Conservation (phyloP, 2,797 vertebrate species). For the Acrossocheilus fasciatus region DNA sequence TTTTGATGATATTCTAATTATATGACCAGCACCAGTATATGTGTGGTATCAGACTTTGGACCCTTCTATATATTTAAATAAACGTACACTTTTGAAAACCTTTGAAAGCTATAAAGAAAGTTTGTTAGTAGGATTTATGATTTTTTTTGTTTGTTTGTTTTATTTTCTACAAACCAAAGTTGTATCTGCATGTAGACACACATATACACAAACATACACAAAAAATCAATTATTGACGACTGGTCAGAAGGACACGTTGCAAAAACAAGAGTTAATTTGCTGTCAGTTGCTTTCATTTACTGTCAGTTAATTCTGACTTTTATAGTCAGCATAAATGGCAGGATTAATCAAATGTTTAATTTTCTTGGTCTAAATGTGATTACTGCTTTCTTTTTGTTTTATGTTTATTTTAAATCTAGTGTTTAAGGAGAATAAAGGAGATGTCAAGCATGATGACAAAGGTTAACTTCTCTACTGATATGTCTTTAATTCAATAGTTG, state of each 20-base stretch:
- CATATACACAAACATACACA: neutral
- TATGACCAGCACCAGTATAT: too few species aligned
- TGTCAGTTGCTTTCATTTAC: neutral
- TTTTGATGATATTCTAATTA: too few species aligned
- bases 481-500: constrained; percentile 14
- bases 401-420: neutral
- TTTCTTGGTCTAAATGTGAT: neutral
- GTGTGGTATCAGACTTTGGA: neutral
- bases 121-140: neutral
- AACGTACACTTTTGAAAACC: neutral
- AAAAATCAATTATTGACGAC: constrained; percentile 1
- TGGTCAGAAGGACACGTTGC: constrained; percentile 12
- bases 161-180: neutral
- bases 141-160: neutral
- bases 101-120: neutral
- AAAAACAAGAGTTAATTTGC: neutral
- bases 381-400: neutral
- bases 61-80: neutral
- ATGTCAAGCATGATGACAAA: neutral
- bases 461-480: neutral
- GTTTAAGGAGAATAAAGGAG: neutral
- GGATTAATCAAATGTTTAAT: neutral
- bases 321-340: neutral
- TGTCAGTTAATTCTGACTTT: neutral
- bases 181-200: neutral